Base-by-base conservation (phyloP, 53 echinoderm and acorn worm genomes). In the Astropecten irregularis region DNA sequence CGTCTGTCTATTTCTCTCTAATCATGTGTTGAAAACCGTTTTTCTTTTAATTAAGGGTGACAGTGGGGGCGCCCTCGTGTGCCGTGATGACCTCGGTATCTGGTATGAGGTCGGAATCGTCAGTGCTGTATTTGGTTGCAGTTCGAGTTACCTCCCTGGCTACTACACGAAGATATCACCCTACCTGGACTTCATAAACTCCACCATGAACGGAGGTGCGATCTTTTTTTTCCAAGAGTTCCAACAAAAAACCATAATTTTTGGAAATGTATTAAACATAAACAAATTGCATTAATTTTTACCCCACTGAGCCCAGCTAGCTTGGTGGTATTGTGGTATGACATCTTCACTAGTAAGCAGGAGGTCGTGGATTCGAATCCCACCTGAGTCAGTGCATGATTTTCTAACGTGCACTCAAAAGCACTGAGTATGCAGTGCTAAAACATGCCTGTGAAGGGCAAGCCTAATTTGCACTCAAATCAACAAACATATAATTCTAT, bases 41-140 rank as follows among this genome's bases (percentile, higher is more conserved):
- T n/a, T n/a, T n/a, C n/a, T n/a, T n/a, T n/a, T n/a, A n/a, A n/a
- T 81, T 14, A 35, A 18, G 93, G 93, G 93, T 49, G 93, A 93
- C 62, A 93, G 93, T 36, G 93, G 93, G 22, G 85, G 93, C 6
- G 82, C 93, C 5, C 44, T 93, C 16, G 81, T 88, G 3, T 93
- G 93, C 48, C 71, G 88, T 52, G 85, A 58, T 18, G 29, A 71
- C 4, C 85, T 84, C 18, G 90, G 90, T 5, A 35, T 82, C 27
- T 93, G 93, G 93, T 72, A 84, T 48, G 71, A 91, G 13, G 85
- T 90, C 0, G 93, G 90, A 0, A 58, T 93, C 23, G 51, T 86
- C 0, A 90, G 93, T 59, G 81, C 84, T 39, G 90, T 88, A 0
- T 84, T 84, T 56, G 88, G 88, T 1, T 93, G 93, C 69, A 91